These are phyloP conservation scores for Tenualosa ilisha DNA, from an alignment of 2,797 vertebrate genomes.

Conservation along the genomic window DNA sequence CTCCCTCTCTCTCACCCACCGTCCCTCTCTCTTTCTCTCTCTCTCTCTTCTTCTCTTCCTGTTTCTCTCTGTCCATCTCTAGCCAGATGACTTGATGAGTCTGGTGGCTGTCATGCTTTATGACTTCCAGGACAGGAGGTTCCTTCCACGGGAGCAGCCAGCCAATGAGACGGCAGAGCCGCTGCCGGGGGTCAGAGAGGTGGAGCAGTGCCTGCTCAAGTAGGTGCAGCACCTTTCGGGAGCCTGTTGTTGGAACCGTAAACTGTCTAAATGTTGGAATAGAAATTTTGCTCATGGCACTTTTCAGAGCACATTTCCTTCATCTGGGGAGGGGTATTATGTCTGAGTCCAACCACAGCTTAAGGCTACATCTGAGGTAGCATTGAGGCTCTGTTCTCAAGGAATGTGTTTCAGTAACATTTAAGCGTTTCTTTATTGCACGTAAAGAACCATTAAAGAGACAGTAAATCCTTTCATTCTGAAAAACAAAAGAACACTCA, in stretches of 20 bases:
- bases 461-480: neutral
- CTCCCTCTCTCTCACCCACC: neutral
- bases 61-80: conserved; percentile 23
- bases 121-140: conserved; percentile 87
- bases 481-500: neutral
- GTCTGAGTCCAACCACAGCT: neutral
- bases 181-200: conserved; percentile 74
- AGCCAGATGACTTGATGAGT: conserved; percentile 82
- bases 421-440: neutral
- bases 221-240: conserved; percentile 47
- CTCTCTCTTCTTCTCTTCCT: neutral
- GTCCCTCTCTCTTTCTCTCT: neutral
- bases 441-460: neutral
- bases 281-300: neutral
- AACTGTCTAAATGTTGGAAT: neutral
- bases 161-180: conserved; percentile 56
- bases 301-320: neutral
- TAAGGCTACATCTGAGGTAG: neutral
- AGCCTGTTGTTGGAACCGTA: neutral
- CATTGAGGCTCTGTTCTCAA: neutral
- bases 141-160: conserved; percentile 66
- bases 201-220: conserved; percentile 78
- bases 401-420: neutral
- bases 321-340: neutral
- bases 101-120: conserved; percentile 87